Evolutionary conservation across 1,140 invertebrate genomes (phyloP).

Genomic region (Gryllus bimaculatus): DNA sequence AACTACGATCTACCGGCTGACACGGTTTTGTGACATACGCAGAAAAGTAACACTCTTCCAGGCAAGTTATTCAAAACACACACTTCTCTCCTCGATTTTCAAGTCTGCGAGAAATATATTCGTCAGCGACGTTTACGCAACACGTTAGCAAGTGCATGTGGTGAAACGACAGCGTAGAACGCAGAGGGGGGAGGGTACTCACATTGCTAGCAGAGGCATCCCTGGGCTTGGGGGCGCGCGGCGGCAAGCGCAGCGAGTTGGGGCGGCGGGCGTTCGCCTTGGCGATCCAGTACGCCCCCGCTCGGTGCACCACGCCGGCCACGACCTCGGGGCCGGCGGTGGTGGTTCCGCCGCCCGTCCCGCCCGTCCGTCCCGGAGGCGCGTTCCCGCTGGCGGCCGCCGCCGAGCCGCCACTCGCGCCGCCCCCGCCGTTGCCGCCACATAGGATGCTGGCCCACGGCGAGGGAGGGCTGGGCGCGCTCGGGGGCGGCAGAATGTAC

Average conservation of each 20-base stretch:
- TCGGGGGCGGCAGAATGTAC: constrained; percentile 39
- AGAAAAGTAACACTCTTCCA: too few relatives aligned
- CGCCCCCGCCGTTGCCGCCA: constrained; percentile 17
- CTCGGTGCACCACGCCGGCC: background rate
- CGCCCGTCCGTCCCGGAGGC: background rate
- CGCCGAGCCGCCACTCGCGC: background rate
- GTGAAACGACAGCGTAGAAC: too few relatives aligned
- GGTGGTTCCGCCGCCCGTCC: background rate
- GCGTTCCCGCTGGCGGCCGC: background rate
- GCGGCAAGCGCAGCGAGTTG: background rate
- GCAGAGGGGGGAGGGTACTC: background rate
- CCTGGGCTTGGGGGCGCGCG: background rate
- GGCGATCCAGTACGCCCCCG: background rate
- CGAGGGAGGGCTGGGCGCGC: constrained; percentile 38
- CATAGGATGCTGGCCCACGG: constrained; percentile 39
- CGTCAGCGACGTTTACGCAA: too few relatives aligned
- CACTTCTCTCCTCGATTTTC: too few relatives aligned
- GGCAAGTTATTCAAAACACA: too few relatives aligned
- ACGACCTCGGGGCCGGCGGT: background rate
- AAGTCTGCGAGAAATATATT: too few relatives aligned
- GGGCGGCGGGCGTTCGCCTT: background rate
- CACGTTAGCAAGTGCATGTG: too few relatives aligned
- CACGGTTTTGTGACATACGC: too few relatives aligned
- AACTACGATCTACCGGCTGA: too few relatives aligned
- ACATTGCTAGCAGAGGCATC: background rate